Evolutionary conservation across 2,888 invertebrate species (phyloP).

Genomic region (Octodonta nipae): DNA sequence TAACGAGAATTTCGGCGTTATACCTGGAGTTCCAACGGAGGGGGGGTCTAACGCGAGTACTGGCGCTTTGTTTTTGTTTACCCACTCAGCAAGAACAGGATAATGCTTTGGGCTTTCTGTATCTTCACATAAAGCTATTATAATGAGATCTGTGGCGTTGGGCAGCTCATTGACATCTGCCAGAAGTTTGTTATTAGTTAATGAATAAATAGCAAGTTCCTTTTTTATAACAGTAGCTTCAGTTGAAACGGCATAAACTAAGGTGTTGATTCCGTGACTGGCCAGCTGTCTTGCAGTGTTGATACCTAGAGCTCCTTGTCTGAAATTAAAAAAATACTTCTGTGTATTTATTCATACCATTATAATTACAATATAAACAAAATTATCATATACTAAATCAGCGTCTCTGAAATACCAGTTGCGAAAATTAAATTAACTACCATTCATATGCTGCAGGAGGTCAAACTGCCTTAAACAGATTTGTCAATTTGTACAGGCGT

Average conservation of each 20-base stretch:
- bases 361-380: no score
- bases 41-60: constrained; percentile 67
- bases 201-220: constrained; percentile 53
- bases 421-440: no score
- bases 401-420: no score
- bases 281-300: constrained; percentile 68
- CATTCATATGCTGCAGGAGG: no score
- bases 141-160: constrained; percentile 40
- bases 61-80: constrained; percentile 55
- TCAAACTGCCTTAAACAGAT: no score
- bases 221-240: constrained; percentile 39
- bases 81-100: constrained; percentile 50
- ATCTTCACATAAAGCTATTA: constrained; percentile 42
- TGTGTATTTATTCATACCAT: no score
- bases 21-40: constrained; percentile 46
- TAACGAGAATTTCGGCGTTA: constrained; percentile 53
- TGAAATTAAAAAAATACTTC: no score
- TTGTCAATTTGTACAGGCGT: no score
- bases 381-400: no score
- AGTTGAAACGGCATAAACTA: constrained; percentile 35
- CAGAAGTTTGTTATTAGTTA: constrained; percentile 48
- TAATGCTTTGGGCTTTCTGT: constrained; percentile 35
- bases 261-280: constrained; percentile 64
- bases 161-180: constrained; percentile 40
- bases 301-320: constrained; percentile 52